Percentiles rank a stretch among this genome's conserved stretches.
Evolutionary conservation across 2,113 vertebrate species (phyloP).

Genomic region (Chloebia gouldiae): DNA sequence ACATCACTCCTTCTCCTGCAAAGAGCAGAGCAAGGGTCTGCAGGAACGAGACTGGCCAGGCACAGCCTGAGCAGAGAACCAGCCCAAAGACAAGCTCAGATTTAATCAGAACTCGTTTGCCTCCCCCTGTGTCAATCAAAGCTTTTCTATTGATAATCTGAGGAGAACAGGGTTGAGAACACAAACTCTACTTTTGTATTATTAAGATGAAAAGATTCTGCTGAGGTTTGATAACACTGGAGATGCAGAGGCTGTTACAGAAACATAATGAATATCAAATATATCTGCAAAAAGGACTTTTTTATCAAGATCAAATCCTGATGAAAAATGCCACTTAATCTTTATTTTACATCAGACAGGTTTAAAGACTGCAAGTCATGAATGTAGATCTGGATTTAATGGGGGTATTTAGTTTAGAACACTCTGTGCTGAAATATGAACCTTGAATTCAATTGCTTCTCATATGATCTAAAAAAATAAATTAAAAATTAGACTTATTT

Average conservation of each 20-base stretch:
- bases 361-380: conserved; percentile 31
- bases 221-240: conserved; percentile 49
- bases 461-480: not conserved
- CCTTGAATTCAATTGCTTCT: not conserved
- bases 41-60: not conserved
- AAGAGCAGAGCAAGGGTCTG: not conserved
- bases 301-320: conserved; percentile 52
- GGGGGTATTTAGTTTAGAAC: not conserved
- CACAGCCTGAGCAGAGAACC: not conserved
- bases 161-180: not conserved
- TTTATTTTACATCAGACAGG: conserved; percentile 26
- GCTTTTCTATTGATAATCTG: not conserved
- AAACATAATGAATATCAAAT: conserved; percentile 44
- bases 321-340: conserved; percentile 56
- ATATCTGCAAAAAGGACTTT: conserved; percentile 2
- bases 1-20: not conserved
- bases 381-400: conserved; percentile 30
- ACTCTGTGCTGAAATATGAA: not conserved
- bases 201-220: conserved; percentile 63
- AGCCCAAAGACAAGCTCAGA: not conserved
- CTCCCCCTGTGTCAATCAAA: conserved; percentile 6
- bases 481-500: not conserved
- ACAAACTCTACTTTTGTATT: conserved; percentile 21
- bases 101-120: not conserved
- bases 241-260: conserved; percentile 28